Evolutionary conservation across 1,140 invertebrate genomes (phyloP).

Genomic region (Armadillidium nasatum): DNA sequence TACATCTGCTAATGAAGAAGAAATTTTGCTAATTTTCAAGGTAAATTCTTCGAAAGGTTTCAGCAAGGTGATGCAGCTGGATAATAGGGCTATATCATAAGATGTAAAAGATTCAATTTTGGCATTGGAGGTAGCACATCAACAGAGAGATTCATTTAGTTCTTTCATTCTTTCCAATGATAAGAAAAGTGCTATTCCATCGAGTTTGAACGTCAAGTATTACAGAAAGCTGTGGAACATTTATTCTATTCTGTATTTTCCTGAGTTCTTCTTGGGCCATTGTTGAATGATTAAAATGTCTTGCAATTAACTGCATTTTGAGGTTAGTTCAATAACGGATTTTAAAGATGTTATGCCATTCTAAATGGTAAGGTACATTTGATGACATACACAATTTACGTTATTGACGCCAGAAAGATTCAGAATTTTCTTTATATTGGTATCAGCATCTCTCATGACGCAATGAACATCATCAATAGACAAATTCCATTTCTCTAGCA

Average conservation of each 20-base stretch:
- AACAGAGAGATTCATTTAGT: constrained; percentile 26
- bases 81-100: not conserved
- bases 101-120: constrained; percentile 18
- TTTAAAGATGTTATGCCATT: too few relatives aligned
- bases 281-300: constrained; percentile 29
- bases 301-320: constrained; percentile 20
- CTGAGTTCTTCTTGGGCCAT: constrained; percentile 26
- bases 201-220: constrained; percentile 17
- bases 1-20: too few relatives aligned
- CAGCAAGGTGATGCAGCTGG: too few relatives aligned
- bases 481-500: not conserved
- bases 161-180: constrained; percentile 25
- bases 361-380: constrained; percentile 19
- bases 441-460: constrained; percentile 28
- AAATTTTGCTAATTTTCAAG: too few relatives aligned
- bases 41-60: too few relatives aligned
- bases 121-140: constrained; percentile 16
- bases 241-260: constrained; percentile 17
- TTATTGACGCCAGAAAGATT: constrained; percentile 20
- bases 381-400: constrained; percentile 13
- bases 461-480: constrained; percentile 14
- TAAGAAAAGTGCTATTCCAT: constrained; percentile 25
- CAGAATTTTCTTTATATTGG: constrained; percentile 23
- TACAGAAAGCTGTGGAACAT: constrained; percentile 18
- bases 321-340: not conserved